Conservation (phyloP, 2,888 invertebrate species). For the Dinocampus coccinellae region DNA sequence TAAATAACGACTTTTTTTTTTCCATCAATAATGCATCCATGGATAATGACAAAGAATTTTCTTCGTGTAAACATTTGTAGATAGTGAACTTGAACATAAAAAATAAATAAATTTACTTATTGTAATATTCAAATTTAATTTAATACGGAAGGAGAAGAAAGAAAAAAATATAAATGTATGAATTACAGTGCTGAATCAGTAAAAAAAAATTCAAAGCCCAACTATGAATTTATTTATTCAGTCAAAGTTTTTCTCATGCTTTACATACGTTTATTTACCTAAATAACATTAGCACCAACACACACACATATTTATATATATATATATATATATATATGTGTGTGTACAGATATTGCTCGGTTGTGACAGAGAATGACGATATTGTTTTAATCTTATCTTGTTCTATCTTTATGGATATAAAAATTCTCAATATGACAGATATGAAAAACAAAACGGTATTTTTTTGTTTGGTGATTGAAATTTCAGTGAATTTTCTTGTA, state of each 20-base stretch:
- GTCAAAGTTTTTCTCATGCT: slow-evolving; percentile 3
- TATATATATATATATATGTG: neutral
- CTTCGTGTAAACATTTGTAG: slow-evolving; percentile 50
- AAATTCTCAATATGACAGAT: neutral
- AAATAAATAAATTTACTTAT: slow-evolving; percentile 37
- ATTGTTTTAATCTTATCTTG: slow-evolving; percentile 57
- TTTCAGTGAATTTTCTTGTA: neutral
- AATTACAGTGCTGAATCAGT: slow-evolving; percentile 39
- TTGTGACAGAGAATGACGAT: slow-evolving; percentile 4
- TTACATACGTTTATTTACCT: neutral
- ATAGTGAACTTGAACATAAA: slow-evolving; percentile 50
- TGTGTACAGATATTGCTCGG: neutral
- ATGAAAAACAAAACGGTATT: neutral
- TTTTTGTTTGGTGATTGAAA: neutral
- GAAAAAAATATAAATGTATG: slow-evolving; percentile 38
- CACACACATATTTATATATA: neutral
- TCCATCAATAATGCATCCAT: slow-evolving; percentile 43
- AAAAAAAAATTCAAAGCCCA: neutral
- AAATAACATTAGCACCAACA: neutral
- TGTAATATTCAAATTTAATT: neutral
- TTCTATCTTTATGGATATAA: slow-evolving; percentile 51
- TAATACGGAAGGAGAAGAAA: neutral
- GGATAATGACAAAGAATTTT: slow-evolving; percentile 53
- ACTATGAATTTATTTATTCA: neutral
- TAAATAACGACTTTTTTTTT: slow-evolving; percentile 53